Evolutionary conservation across 2,888 invertebrate species (phyloP), one percentile per base, ranked within the genome.

Genomic region (Diplazon laetatorius): DNA sequence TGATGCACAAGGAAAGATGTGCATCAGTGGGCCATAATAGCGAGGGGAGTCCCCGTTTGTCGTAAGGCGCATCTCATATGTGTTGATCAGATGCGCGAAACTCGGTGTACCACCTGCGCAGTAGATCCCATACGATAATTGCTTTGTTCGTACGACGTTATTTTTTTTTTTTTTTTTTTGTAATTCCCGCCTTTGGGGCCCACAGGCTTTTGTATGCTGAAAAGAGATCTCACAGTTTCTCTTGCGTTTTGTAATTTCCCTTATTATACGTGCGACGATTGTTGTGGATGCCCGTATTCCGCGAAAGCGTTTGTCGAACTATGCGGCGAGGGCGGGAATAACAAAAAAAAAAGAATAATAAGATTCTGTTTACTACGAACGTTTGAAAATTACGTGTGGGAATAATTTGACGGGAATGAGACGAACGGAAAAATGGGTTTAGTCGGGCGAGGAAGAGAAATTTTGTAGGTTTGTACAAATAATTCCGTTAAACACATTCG

Each of bases 141-240:
- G 37, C 68, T 68, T 73, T 77, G 60, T 77, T 55, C 55, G 12
- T 14, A 9, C 14, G 12, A n/a, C 55, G 44, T 42, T 62, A 37
- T n/a, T n/a, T n/a, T n/a, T n/a, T n/a, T n/a, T n/a, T n/a, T n/a
- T n/a, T n/a, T n/a, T n/a, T n/a, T n/a, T n/a, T n/a, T n/a, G n/a
- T n/a, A n/a, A n/a, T 39, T 59, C 59, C 59, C 39, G 59, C 18
- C 39, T 0, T 14, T 9, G 57, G n/a, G 62, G 46, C 44, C 30
- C 46, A 52, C 12, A 5, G 2, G n/a, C 16, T 35, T 70, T 20
- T 22, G 18, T 66, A 52, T 22, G 35, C 42, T 50, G 30, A 2
- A n/a, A 50, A 22, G 52, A 66, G 39, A 66, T 76, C 66, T 59
- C 72, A 76, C 65, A 76, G 71, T 76, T 76, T 76, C 76, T 66